Percentiles rank a stretch among this genome's conserved stretches.
Evolutionary conservation across 2,113 vertebrate genomes (phyloP).

Genomic region (zebrafish (Danio rerio)): DNA sequence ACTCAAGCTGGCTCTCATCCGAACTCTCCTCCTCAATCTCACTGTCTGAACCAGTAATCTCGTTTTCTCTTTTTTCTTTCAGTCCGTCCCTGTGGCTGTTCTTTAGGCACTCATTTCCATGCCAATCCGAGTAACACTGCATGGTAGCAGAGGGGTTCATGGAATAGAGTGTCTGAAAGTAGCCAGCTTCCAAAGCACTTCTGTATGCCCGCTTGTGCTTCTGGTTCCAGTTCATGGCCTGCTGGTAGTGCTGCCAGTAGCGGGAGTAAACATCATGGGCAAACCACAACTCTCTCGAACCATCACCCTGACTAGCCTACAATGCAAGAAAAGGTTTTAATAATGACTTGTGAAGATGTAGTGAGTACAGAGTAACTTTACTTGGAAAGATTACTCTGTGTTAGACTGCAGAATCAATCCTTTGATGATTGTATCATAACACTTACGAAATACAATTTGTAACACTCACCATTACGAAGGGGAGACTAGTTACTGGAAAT

Average conservation of each 20-base stretch:
- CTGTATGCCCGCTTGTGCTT: constrained; percentile 84
- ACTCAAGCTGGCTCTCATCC: constrained; percentile 81
- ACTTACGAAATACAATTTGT: neutral
- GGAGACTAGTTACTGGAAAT: neutral
- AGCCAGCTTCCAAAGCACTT: constrained; percentile 78
- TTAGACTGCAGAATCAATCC: neutral
- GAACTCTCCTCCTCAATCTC: constrained; percentile 66
- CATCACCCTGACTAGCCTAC: no score
- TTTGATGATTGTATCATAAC: neutral
- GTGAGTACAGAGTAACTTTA: neutral
- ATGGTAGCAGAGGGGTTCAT: constrained; percentile 24
- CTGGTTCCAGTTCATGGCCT: constrained; percentile 88
- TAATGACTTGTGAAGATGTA: neutral
- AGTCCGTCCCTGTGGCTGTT: neutral
- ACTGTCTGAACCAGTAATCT: constrained; percentile 35
- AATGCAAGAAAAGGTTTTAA: neutral
- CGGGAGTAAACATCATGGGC: constrained; percentile 77
- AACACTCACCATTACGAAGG: constrained; percentile 14
- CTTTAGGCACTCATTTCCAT: constrained; percentile 36
- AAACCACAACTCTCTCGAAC: constrained; percentile 74
- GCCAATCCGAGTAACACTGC: constrained; percentile 67
- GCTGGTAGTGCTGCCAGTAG: constrained; percentile 92
- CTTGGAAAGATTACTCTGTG: neutral
- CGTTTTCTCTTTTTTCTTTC: constrained; percentile 1
- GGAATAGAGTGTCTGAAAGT: constrained; percentile 50